phyloP scores from a whole-genome alignment of 2,888 invertebrate genomes.

The Trissolcus brochymenae region DNA sequence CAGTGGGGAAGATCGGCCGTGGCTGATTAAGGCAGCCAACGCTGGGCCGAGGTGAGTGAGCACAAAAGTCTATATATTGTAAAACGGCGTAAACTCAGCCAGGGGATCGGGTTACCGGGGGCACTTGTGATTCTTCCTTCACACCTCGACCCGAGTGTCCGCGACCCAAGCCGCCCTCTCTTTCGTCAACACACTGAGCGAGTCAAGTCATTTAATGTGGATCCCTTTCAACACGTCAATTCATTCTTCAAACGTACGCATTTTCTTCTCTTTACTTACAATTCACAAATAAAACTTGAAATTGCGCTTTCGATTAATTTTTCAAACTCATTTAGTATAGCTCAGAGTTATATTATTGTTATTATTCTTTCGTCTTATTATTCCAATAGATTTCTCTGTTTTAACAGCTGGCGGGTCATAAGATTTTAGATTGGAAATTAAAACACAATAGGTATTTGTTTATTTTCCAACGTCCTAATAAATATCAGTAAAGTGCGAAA shows the following conservation, averaged over 20 bases:
- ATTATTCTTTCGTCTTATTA: too few species aligned
- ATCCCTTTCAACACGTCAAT: conserved; percentile 32
- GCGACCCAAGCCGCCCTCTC: conserved; percentile 55
- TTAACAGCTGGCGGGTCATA: background rate
- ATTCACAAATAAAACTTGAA: background rate
- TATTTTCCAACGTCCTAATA: background rate
- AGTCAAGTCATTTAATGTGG: conserved; percentile 49
- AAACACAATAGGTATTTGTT: background rate
- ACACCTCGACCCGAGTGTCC: conserved; percentile 66
- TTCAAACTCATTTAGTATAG: too few species aligned
- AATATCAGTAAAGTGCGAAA: too few species aligned
- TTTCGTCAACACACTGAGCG: conserved; percentile 46
- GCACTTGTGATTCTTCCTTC: conserved; percentile 75
- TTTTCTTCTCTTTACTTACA: conserved; percentile 2
- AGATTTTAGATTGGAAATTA: background rate
- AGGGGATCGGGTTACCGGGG: conserved; percentile 69
- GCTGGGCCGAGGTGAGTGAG: conserved; percentile 38
- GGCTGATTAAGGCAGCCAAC: conserved; percentile 63
- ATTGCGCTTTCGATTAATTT: too few species aligned
- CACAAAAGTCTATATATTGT: conserved; percentile 63
- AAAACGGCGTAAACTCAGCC: conserved; percentile 67
- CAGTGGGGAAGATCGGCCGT: conserved; percentile 65
- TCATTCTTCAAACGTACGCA: conserved; percentile 22
- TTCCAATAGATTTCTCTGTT: too few species aligned
- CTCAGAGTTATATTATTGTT: too few species aligned